Conservation (phyloP, 2,797 vertebrate genomes). For the Sebastes dallii region DNA sequence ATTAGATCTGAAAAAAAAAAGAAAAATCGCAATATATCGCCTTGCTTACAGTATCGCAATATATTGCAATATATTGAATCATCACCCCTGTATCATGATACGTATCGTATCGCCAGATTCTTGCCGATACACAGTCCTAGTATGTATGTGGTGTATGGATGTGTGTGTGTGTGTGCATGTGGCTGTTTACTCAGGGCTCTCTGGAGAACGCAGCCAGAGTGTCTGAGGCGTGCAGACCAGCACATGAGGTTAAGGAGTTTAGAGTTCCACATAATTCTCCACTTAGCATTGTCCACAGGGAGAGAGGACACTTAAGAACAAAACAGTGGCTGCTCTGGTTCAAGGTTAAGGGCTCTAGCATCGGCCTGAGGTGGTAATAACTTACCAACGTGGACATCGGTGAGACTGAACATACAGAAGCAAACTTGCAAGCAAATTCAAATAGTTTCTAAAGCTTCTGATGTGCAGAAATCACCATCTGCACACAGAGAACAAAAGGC, state of each 20-base stretch:
- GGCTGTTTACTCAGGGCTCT: constrained; percentile 69
- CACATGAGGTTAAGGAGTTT: constrained; percentile 68
- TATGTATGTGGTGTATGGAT: background rate
- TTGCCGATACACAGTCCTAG: no score
- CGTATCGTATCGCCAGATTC: no score
- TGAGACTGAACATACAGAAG: background rate
- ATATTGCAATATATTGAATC: no score
- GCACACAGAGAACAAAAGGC: background rate
- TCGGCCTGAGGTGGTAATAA: constrained; percentile 6
- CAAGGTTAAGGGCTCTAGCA: constrained; percentile 46
- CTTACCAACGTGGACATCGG: background rate
- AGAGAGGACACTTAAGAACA: constrained; percentile 45
- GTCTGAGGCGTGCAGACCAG: constrained; percentile 70
- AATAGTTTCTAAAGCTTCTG: background rate
- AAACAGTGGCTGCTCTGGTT: constrained; percentile 39
- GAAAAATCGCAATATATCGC: no score
- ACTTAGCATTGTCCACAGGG: constrained; percentile 46
- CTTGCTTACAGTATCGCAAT: no score
- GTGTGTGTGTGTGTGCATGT: background rate
- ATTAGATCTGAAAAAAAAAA: no score
- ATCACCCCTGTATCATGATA: no score
- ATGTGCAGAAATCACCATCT: background rate
- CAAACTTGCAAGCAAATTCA: background rate
- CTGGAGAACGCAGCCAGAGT: constrained; percentile 73
- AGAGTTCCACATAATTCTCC: constrained; percentile 64